Conservation (phyloP, 1,140 invertebrate genomes). For the Tetranychus urticae region DNA sequence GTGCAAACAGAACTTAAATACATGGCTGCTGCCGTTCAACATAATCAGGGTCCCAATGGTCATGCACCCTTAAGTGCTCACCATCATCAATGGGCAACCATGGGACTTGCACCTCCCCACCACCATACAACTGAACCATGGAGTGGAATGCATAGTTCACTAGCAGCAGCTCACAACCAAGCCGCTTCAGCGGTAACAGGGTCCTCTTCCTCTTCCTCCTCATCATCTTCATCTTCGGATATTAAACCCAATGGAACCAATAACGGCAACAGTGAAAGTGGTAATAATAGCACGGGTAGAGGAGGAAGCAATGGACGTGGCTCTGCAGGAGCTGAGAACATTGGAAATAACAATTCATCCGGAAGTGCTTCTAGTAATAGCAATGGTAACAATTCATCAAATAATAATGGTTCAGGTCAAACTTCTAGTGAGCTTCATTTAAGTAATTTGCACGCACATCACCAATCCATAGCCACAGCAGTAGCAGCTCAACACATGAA, state of each 20-base stretch:
- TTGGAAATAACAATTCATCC: background rate
- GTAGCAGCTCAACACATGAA: constrained; percentile 12
- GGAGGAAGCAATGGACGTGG: background rate
- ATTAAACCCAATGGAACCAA: constrained; percentile 16
- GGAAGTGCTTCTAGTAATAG: background rate
- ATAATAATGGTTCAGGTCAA: background rate
- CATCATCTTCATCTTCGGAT: constrained; percentile 22
- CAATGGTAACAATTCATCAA: background rate
- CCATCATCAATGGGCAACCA: constrained; percentile 44
- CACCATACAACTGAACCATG: constrained; percentile 34
- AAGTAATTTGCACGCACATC: background rate
- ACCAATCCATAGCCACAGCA: background rate
- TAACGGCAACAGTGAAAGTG: background rate
- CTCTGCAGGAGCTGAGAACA: background rate
- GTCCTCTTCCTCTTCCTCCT: background rate
- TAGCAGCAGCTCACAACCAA: background rate
- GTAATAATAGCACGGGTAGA: background rate
- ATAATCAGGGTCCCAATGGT: constrained; percentile 44
- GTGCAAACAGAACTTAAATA: constrained; percentile 68
- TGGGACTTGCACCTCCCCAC: constrained; percentile 32
- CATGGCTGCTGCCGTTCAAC: constrained; percentile 33
- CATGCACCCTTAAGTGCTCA: constrained; percentile 30
- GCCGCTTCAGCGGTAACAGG: too few relatives aligned
- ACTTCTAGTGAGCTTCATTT: background rate
- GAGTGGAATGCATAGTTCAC: background rate